Conservation (phyloP, 2,888 invertebrate species). For the Autographa pulchrina region DNA sequence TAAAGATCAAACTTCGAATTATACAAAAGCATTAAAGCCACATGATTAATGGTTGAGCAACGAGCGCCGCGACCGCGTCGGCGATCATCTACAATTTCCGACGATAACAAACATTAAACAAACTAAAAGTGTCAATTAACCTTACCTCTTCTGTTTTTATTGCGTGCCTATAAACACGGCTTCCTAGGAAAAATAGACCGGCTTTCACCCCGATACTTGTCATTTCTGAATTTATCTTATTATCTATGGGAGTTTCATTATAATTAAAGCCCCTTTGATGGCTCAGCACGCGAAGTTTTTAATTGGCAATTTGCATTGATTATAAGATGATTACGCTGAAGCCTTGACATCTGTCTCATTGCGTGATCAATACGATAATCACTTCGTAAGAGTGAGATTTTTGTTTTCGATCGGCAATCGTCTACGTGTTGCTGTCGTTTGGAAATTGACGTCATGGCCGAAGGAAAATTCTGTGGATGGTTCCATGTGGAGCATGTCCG, state of each 20-base stretch:
- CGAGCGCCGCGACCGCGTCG: slow-evolving; percentile 30
- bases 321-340: slow-evolving; percentile 61
- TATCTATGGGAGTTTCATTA: slow-evolving; percentile 59
- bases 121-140: slow-evolving; percentile 62
- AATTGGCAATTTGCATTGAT: slow-evolving; percentile 79
- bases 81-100: slow-evolving; percentile 53
- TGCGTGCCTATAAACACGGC: slow-evolving; percentile 53
- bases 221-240: slow-evolving; percentile 55
- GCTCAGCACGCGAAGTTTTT: slow-evolving; percentile 63
- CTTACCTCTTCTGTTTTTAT: slow-evolving; percentile 52
- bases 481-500: slow-evolving; percentile 44
- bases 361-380: slow-evolving; percentile 63
- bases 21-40: slow-evolving; percentile 51
- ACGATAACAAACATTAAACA: slow-evolving; percentile 57
- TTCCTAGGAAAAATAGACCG: slow-evolving; percentile 49
- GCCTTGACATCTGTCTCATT: slow-evolving; percentile 71
- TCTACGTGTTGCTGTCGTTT: slow-evolving; percentile 33
- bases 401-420: slow-evolving; percentile 49
- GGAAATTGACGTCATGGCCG: slow-evolving; percentile 37
- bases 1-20: slow-evolving; percentile 49
- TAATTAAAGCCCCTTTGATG: slow-evolving; percentile 56
- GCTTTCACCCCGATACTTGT: slow-evolving; percentile 55
- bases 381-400: slow-evolving; percentile 47
- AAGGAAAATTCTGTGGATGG: slow-evolving; percentile 37
- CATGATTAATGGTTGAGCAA: slow-evolving; percentile 51